Conservation (phyloP, 2,888 invertebrate species). For the Heliconius aoede region DNA sequence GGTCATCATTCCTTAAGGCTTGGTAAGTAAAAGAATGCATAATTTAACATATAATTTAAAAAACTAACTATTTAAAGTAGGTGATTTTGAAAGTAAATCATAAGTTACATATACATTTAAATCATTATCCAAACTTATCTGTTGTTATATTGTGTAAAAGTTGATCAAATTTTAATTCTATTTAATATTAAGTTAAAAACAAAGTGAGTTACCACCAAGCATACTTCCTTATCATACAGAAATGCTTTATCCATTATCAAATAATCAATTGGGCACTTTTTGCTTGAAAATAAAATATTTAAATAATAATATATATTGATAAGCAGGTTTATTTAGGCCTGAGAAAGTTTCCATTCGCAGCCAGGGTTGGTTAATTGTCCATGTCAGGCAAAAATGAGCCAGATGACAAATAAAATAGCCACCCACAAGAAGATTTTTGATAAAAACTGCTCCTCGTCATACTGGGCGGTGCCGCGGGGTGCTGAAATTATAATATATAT, state of each 20-base stretch:
- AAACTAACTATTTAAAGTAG: too few relatives aligned
- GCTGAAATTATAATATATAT: constrained; percentile 70
- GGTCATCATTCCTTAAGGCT: too few relatives aligned
- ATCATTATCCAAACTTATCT: neutral
- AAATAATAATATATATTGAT: neutral
- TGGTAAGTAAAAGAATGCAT: too few relatives aligned
- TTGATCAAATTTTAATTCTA: neutral
- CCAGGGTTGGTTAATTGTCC: neutral
- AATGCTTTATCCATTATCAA: neutral
- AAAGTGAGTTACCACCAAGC: neutral
- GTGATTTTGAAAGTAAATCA: neutral
- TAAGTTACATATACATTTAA: neutral
- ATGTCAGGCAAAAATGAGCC: constrained; percentile 93
- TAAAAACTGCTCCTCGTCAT: constrained; percentile 95
- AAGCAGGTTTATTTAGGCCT: neutral
- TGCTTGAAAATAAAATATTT: neutral
- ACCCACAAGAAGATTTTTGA: constrained; percentile 97
- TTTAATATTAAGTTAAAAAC: neutral
- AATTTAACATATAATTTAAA: too few relatives aligned
- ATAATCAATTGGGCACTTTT: neutral
- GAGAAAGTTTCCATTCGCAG: neutral
- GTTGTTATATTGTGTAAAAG: constrained; percentile 1
- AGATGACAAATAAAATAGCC: constrained; percentile 94
- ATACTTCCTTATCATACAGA: neutral
- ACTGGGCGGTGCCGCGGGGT: constrained; percentile 92